These are phyloP conservation scores for Hypomesus transpacificus DNA, from an alignment of 2,113 vertebrate species.

Conservation along the genomic window DNA sequence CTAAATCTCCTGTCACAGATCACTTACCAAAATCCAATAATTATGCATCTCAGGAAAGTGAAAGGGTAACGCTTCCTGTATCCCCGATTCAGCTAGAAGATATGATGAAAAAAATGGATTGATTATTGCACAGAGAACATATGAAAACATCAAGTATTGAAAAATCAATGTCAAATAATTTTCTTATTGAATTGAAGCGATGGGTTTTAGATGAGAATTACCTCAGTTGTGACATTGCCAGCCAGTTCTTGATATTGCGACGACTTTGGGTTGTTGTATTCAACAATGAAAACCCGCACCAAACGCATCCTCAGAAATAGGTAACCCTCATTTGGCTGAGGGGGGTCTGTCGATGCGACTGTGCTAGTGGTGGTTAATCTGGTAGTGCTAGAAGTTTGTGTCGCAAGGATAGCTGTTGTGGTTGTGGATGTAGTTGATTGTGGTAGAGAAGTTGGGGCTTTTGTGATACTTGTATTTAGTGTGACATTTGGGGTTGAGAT, in stretches of 20 bases:
- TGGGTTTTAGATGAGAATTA: neutral
- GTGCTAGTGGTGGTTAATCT: neutral
- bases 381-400: neutral
- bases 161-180: neutral
- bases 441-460: neutral
- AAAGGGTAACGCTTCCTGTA: neutral
- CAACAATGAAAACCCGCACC: neutral
- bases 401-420: neutral
- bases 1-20: neutral
- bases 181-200: neutral
- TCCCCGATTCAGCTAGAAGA: neutral
- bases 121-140: too few relatives aligned
- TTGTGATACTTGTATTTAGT: neutral
- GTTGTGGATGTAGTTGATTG: neutral
- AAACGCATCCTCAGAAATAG: neutral
- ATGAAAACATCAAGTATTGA: too few relatives aligned
- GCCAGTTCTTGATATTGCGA: neutral
- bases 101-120: neutral
- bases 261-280: neutral
- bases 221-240: neutral
- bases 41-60: neutral
- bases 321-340: neutral
- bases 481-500: too few relatives aligned
- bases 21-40: constrained; percentile 4
- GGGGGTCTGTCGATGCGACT: neutral